Evolutionary conservation across 2,113 vertebrate genomes (phyloP).

Genomic region (Corythoichthys intestinalis): DNA sequence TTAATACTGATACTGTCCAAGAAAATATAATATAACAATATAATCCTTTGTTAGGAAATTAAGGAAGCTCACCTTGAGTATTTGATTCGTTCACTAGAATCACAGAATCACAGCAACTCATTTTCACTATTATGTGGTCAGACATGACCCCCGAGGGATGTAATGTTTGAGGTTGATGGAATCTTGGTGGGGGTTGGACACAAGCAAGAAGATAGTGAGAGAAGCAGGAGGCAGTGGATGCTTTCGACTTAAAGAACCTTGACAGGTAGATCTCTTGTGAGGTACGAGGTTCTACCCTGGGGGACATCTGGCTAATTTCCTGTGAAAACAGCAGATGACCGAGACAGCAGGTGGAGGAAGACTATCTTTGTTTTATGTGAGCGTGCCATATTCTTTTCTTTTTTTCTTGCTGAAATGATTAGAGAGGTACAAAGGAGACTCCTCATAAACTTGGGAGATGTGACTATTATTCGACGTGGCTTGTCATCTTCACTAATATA

Average conservation of each 20-base stretch:
- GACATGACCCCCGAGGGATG: not conserved
- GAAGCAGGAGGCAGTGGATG: conserved; percentile 41
- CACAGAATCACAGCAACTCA: not conserved
- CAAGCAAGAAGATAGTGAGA: conserved; percentile 4
- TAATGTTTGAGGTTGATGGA: conserved; percentile 30
- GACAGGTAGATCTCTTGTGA: conserved; percentile 65
- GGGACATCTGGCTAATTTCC: conserved; percentile 68
- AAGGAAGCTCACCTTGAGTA: not conserved
- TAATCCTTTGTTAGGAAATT: not conserved
- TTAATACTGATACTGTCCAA: not conserved
- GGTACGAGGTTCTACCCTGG: conserved; percentile 52
- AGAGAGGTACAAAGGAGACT: conserved; percentile 25
- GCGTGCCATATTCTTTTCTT: conserved; percentile 37
- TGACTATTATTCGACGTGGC: conserved; percentile 51
- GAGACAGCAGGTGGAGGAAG: conserved; percentile 48
- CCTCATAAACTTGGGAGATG: conserved; percentile 31
- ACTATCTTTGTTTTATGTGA: conserved; percentile 42
- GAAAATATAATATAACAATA: not conserved
- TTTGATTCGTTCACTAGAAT: not conserved
- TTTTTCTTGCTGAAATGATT: conserved; percentile 19
- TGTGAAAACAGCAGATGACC: conserved; percentile 65
- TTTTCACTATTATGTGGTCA: conserved; percentile 3
- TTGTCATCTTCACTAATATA: not conserved
- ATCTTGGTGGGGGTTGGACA: conserved; percentile 9
- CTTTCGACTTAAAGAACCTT: conserved; percentile 50